Conservation (phyloP, 2,888 invertebrate species). For the Ferdinandea cuprea region DNA sequence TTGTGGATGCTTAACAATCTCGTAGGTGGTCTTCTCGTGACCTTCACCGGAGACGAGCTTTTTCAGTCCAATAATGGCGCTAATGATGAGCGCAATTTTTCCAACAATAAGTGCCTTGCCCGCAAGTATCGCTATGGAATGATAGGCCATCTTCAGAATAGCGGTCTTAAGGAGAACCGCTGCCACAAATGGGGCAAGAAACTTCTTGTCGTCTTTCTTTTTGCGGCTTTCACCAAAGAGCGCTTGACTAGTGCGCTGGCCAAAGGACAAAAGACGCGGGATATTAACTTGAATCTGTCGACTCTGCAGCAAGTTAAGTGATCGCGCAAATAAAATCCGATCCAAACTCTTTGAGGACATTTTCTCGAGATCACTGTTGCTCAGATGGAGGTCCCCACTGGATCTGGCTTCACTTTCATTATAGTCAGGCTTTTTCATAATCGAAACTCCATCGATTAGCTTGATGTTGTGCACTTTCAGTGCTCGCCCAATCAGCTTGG, state of each 20-base stretch:
- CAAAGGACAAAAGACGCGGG: constrained; percentile 84
- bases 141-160: constrained; percentile 89
- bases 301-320: constrained; percentile 85
- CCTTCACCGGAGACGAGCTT: constrained; percentile 89
- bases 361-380: constrained; percentile 86
- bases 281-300: constrained; percentile 85
- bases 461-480: constrained; percentile 86
- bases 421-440: constrained; percentile 82
- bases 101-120: constrained; percentile 92
- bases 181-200: constrained; percentile 87
- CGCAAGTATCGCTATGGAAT: constrained; percentile 89
- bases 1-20: constrained; percentile 94
- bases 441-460: constrained; percentile 86
- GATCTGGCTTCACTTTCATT: constrained; percentile 69
- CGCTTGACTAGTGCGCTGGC: constrained; percentile 82
- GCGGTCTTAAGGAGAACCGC: constrained; percentile 89
- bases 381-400: constrained; percentile 83
- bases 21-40: constrained; percentile 91
- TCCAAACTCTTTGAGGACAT: constrained; percentile 86
- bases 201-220: constrained; percentile 85
- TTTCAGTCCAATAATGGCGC: constrained; percentile 91
- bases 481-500: constrained; percentile 87
- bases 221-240: constrained; percentile 84
- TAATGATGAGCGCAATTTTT: constrained; percentile 91
- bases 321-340: constrained; percentile 85